Conservation (phyloP, 1,140 invertebrate genomes). For the Planococcus citri region DNA sequence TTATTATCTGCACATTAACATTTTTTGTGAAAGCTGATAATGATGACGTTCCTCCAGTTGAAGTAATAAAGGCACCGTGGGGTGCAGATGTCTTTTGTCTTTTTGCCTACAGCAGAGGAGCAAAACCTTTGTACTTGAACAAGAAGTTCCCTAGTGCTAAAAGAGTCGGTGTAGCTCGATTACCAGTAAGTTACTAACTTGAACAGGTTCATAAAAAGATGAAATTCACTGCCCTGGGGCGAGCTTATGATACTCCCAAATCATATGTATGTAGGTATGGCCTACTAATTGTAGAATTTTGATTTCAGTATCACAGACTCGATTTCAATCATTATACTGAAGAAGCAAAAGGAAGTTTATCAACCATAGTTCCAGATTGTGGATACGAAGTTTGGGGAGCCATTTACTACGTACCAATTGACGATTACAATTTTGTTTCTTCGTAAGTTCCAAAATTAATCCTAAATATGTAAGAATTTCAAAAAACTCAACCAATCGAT, state of each 20-base stretch:
- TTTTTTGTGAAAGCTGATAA: too few species aligned
- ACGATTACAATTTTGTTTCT: too few species aligned
- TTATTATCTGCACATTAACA: neutral
- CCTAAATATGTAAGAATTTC: too few species aligned
- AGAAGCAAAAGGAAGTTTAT: neutral
- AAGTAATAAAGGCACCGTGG: too few species aligned
- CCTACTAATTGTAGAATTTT: too few species aligned
- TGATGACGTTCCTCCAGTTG: too few species aligned
- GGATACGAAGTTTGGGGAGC: neutral
- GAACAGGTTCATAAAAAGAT: too few species aligned
- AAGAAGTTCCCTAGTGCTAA: neutral
- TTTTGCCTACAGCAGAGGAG: neutral
- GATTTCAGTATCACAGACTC: neutral
- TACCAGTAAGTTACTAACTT: neutral
- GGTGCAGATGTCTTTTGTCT: neutral
- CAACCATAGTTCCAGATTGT: neutral
- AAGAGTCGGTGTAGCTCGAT: neutral
- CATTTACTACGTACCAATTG: neutral
- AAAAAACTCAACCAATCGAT: too few species aligned
- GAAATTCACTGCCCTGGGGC: too few species aligned
- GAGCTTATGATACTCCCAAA: too few species aligned
- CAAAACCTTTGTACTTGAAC: neutral
- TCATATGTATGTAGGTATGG: too few species aligned
- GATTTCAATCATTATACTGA: neutral
- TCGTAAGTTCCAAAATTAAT: too few species aligned